Evolutionary conservation across 2,888 invertebrate genomes (phyloP).

Genomic region (Dryococelus australis): DNA sequence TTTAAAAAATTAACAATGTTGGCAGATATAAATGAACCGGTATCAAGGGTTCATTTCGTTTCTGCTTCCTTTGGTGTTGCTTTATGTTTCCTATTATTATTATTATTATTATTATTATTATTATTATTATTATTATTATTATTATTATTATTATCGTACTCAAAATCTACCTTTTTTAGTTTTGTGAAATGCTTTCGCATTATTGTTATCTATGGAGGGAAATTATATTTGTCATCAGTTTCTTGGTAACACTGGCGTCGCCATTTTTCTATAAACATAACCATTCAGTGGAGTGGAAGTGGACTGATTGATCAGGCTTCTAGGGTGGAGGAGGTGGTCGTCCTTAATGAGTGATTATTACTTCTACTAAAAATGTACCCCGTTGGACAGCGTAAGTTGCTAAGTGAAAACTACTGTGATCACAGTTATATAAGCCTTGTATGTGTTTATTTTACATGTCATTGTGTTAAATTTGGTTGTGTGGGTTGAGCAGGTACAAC

Average conservation of each 20-base stretch:
- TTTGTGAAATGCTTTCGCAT: too few relatives aligned
- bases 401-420: neutral
- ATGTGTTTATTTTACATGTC: neutral
- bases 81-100: too few relatives aligned
- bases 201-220: neutral
- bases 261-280: conserved; percentile 39
- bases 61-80: too few relatives aligned
- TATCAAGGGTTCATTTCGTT: too few relatives aligned
- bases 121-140: too few relatives aligned
- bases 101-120: too few relatives aligned
- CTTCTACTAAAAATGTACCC: conserved; percentile 66
- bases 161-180: too few relatives aligned
- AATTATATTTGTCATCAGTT: neutral
- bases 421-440: neutral
- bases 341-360: conserved; percentile 37
- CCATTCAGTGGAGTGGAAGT: too few relatives aligned
- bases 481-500: neutral
- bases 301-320: conserved; percentile 36
- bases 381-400: conserved; percentile 71
- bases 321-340: conserved; percentile 36
- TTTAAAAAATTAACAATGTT: too few relatives aligned
- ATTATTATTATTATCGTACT: too few relatives aligned
- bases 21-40: too few relatives aligned
- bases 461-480: neutral
- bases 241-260: conserved; percentile 26